These are phyloP conservation scores for Drosophila athabasca DNA, from an alignment of 1,140 invertebrate genomes.

Conservation along the genomic window DNA sequence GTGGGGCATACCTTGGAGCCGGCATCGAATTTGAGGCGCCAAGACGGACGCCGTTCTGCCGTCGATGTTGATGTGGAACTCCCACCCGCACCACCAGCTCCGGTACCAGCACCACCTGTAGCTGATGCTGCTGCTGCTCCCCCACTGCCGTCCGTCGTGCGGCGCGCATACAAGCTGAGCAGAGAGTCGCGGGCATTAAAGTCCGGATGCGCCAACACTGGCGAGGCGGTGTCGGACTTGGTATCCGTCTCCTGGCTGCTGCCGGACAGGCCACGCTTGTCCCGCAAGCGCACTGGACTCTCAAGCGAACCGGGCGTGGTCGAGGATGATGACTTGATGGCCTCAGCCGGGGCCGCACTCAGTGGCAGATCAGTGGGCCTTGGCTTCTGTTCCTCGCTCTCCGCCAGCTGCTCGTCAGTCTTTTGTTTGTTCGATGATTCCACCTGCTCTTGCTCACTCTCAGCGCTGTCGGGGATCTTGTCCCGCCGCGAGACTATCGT, in stretches of 20 bases:
- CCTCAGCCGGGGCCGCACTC: conserved; percentile 21
- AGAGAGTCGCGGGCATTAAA: conserved; percentile 72
- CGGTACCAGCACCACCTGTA: conserved; percentile 28
- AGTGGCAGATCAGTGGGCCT: conserved; percentile 64
- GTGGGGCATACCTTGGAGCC: conserved; percentile 90
- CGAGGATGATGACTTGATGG: conserved; percentile 33
- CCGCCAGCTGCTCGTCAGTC: conserved; percentile 51
- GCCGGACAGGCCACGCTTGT: conserved; percentile 63
- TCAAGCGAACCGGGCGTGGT: conserved; percentile 57
- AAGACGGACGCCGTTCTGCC: conserved; percentile 92
- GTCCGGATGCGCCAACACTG: conserved; percentile 51
- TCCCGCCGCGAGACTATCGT: conserved; percentile 69
- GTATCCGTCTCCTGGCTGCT: conserved; percentile 56
- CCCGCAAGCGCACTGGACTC: conserved; percentile 79
- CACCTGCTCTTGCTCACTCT: conserved; percentile 1
- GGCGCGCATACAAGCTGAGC: conserved; percentile 64
- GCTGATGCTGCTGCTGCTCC: conserved; percentile 14
- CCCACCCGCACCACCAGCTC: conserved; percentile 26
- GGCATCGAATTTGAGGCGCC: conserved; percentile 94
- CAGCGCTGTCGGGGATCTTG: conserved; percentile 24
- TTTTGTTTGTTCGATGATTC: conserved; percentile 45
- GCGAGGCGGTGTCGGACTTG: conserved; percentile 68
- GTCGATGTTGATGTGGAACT: conserved; percentile 46
- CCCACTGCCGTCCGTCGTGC: conserved; percentile 47
- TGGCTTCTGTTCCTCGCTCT: conserved; percentile 5